These are phyloP conservation scores for Aselliscus stoliczkanus DNA, from an alignment of 2,797 vertebrate genomes.

Conservation along the genomic window DNA sequence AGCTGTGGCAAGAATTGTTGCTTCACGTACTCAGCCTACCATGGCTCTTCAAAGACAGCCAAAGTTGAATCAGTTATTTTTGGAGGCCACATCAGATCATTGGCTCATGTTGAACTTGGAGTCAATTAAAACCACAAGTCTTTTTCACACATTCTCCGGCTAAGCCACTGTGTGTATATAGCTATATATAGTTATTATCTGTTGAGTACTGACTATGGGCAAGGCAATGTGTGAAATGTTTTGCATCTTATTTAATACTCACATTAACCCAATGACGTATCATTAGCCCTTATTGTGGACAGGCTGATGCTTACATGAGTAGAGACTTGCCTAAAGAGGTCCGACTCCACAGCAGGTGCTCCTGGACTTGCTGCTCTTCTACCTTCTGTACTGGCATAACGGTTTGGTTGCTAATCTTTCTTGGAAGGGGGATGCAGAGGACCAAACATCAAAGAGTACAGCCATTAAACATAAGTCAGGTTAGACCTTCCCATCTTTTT, in stretches of 20 bases:
- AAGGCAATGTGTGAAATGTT: slow-evolving; percentile 58
- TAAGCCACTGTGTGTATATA: slow-evolving; percentile 24
- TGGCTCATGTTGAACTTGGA: slow-evolving; percentile 43
- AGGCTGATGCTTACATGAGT: not conserved
- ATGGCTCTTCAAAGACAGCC: slow-evolving; percentile 47
- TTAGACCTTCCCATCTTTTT: not conserved
- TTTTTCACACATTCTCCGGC: slow-evolving; percentile 52
- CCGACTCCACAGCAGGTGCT: not conserved
- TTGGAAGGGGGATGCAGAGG: not conserved
- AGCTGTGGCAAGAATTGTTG: not conserved
- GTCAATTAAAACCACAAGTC: slow-evolving; percentile 58
- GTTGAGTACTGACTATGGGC: slow-evolving; percentile 51
- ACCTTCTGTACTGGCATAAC: not conserved
- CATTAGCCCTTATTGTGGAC: not conserved
- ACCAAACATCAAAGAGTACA: not conserved
- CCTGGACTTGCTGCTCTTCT: not conserved
- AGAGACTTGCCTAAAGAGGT: not conserved
- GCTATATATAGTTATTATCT: slow-evolving; percentile 68
- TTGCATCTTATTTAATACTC: slow-evolving; percentile 41
- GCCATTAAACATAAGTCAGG: not conserved
- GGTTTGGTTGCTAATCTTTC: not conserved
- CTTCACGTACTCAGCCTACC: not conserved
- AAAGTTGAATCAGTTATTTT: slow-evolving; percentile 60
- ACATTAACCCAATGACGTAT: not conserved
- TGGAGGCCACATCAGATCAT: slow-evolving; percentile 50